Conservation (phyloP, 2,113 vertebrate genomes). For the Gallinago media region DNA sequence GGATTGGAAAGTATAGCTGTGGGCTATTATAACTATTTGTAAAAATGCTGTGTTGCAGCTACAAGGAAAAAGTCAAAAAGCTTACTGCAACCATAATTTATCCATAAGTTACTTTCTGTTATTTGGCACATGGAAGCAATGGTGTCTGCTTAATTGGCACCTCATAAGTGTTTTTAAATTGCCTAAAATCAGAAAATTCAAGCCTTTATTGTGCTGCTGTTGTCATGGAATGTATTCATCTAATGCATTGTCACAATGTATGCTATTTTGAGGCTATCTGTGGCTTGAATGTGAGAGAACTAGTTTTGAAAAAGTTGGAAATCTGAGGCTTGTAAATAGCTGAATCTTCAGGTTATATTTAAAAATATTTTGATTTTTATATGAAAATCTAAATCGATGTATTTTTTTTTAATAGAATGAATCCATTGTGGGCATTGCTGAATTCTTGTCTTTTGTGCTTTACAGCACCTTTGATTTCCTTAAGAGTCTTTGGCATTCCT, state of each 20-base stretch:
- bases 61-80: background rate
- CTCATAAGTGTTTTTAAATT: background rate
- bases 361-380: background rate
- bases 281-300: background rate
- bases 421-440: background rate
- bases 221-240: background rate
- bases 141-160: background rate
- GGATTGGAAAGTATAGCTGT: accelerated
- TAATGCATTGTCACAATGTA: background rate
- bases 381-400: background rate
- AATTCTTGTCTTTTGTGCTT: background rate
- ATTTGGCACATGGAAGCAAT: accelerated
- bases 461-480: background rate
- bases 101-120: background rate
- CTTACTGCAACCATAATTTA: background rate
- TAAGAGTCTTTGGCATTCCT: background rate
- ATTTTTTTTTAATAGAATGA: background rate
- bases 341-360: background rate
- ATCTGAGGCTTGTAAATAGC: background rate
- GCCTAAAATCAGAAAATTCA: background rate
- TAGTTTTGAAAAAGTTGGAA: background rate
- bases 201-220: background rate
- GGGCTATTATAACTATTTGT: background rate
- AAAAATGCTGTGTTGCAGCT: background rate
- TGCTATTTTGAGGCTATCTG: background rate